Evolutionary conservation across 2,888 invertebrate species (phyloP).

Genomic region (Watsonalla binaria): DNA sequence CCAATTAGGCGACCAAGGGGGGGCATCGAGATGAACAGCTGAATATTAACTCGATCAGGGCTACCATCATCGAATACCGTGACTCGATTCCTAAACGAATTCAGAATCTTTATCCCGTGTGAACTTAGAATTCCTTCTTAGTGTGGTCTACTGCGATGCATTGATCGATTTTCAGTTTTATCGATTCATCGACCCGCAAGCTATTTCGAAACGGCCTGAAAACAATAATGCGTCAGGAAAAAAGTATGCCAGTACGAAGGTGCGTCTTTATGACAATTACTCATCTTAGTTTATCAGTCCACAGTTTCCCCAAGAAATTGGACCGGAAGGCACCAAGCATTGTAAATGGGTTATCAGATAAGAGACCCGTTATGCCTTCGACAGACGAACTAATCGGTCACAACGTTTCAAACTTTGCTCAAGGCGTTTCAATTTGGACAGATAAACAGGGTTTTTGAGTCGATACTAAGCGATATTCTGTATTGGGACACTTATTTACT

Average conservation of each 20-base stretch:
- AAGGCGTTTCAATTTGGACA: background rate
- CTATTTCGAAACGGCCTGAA: background rate
- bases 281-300: constrained; percentile 42
- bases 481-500: background rate
- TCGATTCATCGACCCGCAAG: too few relatives aligned
- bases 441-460: background rate
- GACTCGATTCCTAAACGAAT: constrained; percentile 5
- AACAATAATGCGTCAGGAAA: background rate
- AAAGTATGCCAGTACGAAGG: background rate
- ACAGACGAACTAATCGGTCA: constrained; percentile 40
- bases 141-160: too few relatives aligned
- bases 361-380: constrained; percentile 40
- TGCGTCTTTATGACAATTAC: constrained; percentile 19
- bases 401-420: constrained; percentile 8
- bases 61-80: constrained; percentile 1
- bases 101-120: constrained; percentile 12
- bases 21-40: constrained; percentile 34
- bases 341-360: constrained; percentile 49
- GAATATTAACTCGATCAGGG: constrained; percentile 31
- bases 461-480: background rate
- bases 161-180: too few relatives aligned
- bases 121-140: background rate
- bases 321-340: constrained; percentile 44
- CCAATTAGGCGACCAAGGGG: constrained; percentile 44
- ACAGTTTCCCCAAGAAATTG: constrained; percentile 52